Conservation (phyloP, 2,888 invertebrate species). For the Plagodis dolabraria region DNA sequence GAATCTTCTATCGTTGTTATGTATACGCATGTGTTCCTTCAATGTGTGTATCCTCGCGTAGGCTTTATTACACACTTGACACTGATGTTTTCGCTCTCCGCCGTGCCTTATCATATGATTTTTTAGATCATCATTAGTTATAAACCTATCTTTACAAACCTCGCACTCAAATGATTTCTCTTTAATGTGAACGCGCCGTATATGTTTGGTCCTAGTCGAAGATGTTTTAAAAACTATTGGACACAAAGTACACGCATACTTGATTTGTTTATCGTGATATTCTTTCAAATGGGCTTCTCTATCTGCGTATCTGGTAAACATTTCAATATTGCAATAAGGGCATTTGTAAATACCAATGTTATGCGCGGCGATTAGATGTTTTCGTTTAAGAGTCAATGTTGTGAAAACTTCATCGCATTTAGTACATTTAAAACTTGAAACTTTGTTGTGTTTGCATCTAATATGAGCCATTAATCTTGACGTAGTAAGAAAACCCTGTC, state of each 20-base stretch:
- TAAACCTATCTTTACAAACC: background rate
- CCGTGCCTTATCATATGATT: conserved; percentile 68
- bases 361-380: conserved; percentile 10
- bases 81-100: conserved; percentile 55
- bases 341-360: conserved; percentile 41
- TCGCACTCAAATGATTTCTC: too few relatives aligned
- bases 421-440: conserved; percentile 4
- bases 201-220: too few relatives aligned
- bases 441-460: background rate
- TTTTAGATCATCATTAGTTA: conserved; percentile 55
- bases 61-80: conserved; percentile 26
- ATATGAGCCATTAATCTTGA: conserved; percentile 2
- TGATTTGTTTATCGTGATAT: conserved; percentile 59
- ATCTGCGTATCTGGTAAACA: conserved; percentile 61
- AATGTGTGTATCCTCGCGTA: conserved; percentile 43
- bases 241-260: conserved; percentile 71
- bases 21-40: conserved; percentile 21
- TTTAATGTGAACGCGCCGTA: too few relatives aligned
- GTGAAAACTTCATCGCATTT: conserved; percentile 51
- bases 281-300: conserved; percentile 61
- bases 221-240: conserved; percentile 54
- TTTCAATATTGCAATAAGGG: conserved; percentile 44
- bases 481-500: conserved; percentile 30
- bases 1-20: conserved; percentile 30
- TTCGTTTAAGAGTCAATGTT: background rate